Percentiles rank a stretch among this genome's conserved stretches.
Evolutionary conservation across 23 tunicate genomes (phyloP).

Genomic region (Halocynthia aurantium): DNA sequence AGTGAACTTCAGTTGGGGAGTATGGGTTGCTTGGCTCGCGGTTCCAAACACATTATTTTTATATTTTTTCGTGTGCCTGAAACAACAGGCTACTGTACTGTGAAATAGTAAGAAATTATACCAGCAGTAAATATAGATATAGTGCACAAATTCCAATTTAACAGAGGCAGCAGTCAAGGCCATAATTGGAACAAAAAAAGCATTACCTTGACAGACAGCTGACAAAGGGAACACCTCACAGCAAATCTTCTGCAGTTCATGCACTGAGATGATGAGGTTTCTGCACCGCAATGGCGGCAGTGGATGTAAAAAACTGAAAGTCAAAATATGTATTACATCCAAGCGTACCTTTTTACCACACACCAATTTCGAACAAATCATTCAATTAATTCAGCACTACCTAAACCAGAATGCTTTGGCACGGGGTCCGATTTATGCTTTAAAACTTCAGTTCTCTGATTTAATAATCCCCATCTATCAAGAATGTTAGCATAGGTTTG

Average conservation of each 20-base stretch:
- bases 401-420: conserved; percentile 13
- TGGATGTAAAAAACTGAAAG: conserved; percentile 25
- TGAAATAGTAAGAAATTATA: too few relatives aligned
- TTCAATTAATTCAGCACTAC: not conserved
- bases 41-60: not conserved
- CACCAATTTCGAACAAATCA: not conserved
- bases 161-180: too few relatives aligned
- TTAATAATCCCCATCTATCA: conserved; percentile 34
- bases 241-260: conserved; percentile 13
- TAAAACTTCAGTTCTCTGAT: conserved; percentile 29
- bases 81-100: not conserved
- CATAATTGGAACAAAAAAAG: not conserved
- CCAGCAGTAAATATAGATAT: too few relatives aligned
- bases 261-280: conserved; percentile 5
- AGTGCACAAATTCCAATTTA: too few relatives aligned
- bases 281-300: conserved; percentile 22
- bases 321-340: not conserved
- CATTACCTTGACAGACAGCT: conserved; percentile 51
- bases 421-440: conserved; percentile 13
- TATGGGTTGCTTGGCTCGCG: not conserved
- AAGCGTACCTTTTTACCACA: not conserved
- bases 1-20: not conserved
- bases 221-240: conserved; percentile 36
- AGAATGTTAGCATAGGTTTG: conserved; percentile 22
- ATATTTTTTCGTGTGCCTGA: not conserved